phyloP scores from a whole-genome alignment of 2,888 invertebrate species.

The Brachycybe producta region DNA sequence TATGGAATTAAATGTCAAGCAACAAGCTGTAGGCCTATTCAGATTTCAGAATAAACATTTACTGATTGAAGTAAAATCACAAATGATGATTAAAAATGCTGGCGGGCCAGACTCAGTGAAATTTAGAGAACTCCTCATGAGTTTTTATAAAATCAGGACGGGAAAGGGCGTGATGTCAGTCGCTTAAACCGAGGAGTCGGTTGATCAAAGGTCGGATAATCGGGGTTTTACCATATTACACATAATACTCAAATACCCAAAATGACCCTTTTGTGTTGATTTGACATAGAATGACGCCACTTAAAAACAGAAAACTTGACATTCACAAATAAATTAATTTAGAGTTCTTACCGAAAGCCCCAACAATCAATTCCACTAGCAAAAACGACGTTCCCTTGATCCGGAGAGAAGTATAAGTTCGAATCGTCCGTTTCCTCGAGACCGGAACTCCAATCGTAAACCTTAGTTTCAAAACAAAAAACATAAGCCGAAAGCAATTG shows the following conservation, averaged over 20 bases:
- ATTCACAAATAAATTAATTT: not conserved
- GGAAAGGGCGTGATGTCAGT: no score
- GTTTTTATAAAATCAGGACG: no score
- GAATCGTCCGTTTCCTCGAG: conserved; percentile 75
- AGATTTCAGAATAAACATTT: no score
- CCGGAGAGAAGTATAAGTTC: conserved; percentile 81
- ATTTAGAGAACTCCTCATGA: no score
- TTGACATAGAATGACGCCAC: not conserved
- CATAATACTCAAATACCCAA: not conserved
- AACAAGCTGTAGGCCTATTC: no score
- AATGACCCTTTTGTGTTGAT: not conserved
- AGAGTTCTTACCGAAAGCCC: conserved; percentile 49
- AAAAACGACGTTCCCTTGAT: conserved; percentile 89
- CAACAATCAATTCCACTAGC: conserved; percentile 93
- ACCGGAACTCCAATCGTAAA: conserved; percentile 59
- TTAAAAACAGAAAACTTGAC: not conserved
- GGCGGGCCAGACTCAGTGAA: no score
- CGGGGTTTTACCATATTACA: no score
- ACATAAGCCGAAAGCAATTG: not conserved
- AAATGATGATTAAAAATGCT: no score
- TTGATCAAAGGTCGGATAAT: no score
- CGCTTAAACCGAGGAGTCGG: no score
- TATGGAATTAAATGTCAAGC: conserved; percentile 1
- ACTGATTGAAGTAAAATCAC: no score
- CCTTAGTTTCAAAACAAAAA: conserved; percentile 23